phyloP scores from a whole-genome alignment of 2,113 vertebrate species.

The Erinaceus europaeus region DNA sequence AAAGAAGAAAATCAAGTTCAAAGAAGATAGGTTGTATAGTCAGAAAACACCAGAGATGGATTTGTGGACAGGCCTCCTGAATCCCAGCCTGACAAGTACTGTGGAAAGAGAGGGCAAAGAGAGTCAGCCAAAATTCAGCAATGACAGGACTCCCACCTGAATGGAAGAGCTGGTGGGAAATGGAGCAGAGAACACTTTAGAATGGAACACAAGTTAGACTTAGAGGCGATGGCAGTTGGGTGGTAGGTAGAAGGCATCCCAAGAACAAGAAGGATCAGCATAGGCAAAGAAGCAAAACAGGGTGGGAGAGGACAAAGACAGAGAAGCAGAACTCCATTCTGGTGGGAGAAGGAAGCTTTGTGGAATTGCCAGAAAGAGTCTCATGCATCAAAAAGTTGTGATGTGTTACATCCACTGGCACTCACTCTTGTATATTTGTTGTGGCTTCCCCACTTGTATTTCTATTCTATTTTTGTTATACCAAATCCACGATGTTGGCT shows the following conservation, averaged over 20 bases:
- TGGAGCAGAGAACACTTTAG: fast-evolving
- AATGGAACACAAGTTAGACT: background rate
- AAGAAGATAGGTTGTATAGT: background rate
- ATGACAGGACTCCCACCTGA: background rate
- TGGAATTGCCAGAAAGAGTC: background rate
- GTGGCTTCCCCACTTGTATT: background rate
- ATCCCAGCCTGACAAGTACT: fast-evolving
- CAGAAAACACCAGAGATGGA: background rate
- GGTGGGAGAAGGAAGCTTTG: fast-evolving
- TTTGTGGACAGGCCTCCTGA: background rate
- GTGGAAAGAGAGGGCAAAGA: background rate
- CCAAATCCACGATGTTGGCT: background rate
- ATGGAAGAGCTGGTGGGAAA: background rate
- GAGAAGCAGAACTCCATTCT: background rate
- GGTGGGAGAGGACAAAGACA: too few species aligned
- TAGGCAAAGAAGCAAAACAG: background rate
- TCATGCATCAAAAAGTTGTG: background rate
- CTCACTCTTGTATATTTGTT: fast-evolving
- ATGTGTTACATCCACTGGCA: fast-evolving
- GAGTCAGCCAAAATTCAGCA: fast-evolving
- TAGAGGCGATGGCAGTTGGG: background rate
- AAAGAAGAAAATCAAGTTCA: background rate
- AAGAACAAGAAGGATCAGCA: background rate
- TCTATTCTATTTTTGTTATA: background rate
- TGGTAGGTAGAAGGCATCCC: background rate